These are phyloP conservation scores for Clavelina lepadiformis DNA, from an alignment of 23 tunicate species.

Conservation along the genomic window DNA sequence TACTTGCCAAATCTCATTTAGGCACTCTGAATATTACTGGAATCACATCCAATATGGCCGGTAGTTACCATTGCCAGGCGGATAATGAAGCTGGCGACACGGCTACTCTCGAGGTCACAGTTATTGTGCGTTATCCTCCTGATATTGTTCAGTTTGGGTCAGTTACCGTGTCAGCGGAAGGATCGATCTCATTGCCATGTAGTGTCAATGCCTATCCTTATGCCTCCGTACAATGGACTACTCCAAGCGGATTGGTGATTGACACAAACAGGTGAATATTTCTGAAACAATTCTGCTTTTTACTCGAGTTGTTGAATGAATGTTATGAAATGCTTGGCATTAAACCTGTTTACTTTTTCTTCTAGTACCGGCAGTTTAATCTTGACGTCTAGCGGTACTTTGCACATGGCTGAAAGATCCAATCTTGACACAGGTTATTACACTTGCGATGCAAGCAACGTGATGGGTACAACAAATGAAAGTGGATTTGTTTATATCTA, in stretches of 20 bases:
- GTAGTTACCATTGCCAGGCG: conserved; percentile 67
- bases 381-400: conserved; percentile 74
- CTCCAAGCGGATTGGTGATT: conserved; percentile 18
- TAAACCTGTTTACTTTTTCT: background rate
- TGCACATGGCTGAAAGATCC: conserved; percentile 61
- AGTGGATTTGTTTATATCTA: conserved; percentile 57
- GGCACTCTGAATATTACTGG: conserved; percentile 61
- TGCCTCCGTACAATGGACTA: conserved; percentile 59
- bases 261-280: conserved; percentile 29
- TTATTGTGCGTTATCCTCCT: conserved; percentile 66
- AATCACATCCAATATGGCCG: conserved; percentile 64
- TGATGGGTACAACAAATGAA: conserved; percentile 35
- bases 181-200: conserved; percentile 28
- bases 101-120: conserved; percentile 31
- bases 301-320: background rate
- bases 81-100: conserved; percentile 54
- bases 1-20: too few relatives aligned
- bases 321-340: background rate
- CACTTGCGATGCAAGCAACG: conserved; percentile 60
- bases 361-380: conserved; percentile 75
- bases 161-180: conserved; percentile 32
- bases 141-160: conserved; percentile 25
- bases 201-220: conserved; percentile 71
- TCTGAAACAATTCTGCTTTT: background rate
- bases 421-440: conserved; percentile 43